Base-by-base conservation (phyloP, 2,113 vertebrate genomes). In the Oreotrochilus melanogaster region DNA sequence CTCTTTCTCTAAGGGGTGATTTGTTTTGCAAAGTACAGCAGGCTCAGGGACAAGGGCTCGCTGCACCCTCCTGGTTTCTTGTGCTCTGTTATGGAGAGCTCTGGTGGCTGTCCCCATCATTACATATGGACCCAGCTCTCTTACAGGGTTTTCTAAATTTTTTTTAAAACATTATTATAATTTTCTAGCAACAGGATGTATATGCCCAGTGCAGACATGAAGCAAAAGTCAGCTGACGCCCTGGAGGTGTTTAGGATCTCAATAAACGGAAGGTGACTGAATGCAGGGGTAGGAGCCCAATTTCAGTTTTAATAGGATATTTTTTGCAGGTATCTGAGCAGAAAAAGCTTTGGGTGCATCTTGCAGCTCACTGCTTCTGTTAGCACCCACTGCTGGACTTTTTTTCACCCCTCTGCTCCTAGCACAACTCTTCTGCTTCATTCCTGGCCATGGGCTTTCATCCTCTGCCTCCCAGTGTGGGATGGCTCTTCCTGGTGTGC, bases 371-470 rank as follows among this genome's bases (percentile, higher is more conserved):
- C 3, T 3, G 19, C 22, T 86, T 61, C 64, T 74, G 37, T 51
- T 25, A 12, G 86, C 37, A 35, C 5, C 8, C n/a, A 4, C 16
- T 54, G 11, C 1, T 25, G 23, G 14, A 30, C 69, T 93, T 75
- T 48, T 35, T 82, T 78, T 90, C 70, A 79, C 25, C 30, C 10
- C 18, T 75, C 45, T 69, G 45, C 58, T 73, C 67, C 45, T 57
- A 28, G 33, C 0, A 0, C 48, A 30, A 30, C 54, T 51, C 22
- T 50, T 64, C 0, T 1, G 48, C 50, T 89, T 58, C 25, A 28
- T 70, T 79, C 39, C 67, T 22, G 22, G 17, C 23, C 6, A 56
- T 19, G 13, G 50, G 48, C 43, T 91, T 67, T 35, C 51, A 33
- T 37, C 51, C 8, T 78, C 28, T 0, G 62, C 31, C 69, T 80